A percentile compares a stretch with the other conserved stretches of the same genome.
These are phyloP conservation scores for Drosophila mayaguana DNA, from an alignment of 2,888 invertebrate genomes.

Conservation along the genomic window DNA sequence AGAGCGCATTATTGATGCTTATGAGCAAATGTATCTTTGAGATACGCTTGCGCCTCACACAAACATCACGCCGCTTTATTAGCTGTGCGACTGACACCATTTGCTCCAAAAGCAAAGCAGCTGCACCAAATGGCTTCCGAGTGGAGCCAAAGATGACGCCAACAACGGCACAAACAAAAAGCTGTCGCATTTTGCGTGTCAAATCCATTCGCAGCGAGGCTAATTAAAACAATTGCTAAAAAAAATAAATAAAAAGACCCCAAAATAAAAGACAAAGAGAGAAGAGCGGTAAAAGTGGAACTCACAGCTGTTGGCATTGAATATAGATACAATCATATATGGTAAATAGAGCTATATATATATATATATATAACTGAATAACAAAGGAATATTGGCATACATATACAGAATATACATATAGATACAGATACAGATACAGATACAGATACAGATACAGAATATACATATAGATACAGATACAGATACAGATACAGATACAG, in stretches of 20 bases:
- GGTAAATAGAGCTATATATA: background rate
- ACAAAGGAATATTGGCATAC: no score
- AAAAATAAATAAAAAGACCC: slow-evolving; percentile 15
- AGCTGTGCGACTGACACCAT: slow-evolving; percentile 69
- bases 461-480: slow-evolving; percentile 5
- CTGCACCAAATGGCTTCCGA: slow-evolving; percentile 28
- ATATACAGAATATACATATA: no score
- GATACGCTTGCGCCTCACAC: slow-evolving; percentile 57
- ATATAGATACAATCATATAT: slow-evolving; percentile 12
- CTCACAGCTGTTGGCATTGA: slow-evolving; percentile 42
- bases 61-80: slow-evolving; percentile 20
- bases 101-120: slow-evolving; percentile 40
- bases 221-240: slow-evolving; percentile 67
- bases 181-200: slow-evolving; percentile 54
- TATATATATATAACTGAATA: slow-evolving; percentile 19
- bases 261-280: slow-evolving; percentile 1
- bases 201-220: slow-evolving; percentile 57
- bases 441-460: slow-evolving; percentile 13
- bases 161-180: slow-evolving; percentile 22
- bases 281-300: slow-evolving; percentile 35
- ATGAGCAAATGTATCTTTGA: slow-evolving; percentile 76
- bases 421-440: slow-evolving; percentile 13
- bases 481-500: background rate
- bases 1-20: slow-evolving; percentile 79
- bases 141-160: slow-evolving; percentile 59